Conservation (phyloP, 2,113 vertebrate species). For the Blennius ocellaris region DNA sequence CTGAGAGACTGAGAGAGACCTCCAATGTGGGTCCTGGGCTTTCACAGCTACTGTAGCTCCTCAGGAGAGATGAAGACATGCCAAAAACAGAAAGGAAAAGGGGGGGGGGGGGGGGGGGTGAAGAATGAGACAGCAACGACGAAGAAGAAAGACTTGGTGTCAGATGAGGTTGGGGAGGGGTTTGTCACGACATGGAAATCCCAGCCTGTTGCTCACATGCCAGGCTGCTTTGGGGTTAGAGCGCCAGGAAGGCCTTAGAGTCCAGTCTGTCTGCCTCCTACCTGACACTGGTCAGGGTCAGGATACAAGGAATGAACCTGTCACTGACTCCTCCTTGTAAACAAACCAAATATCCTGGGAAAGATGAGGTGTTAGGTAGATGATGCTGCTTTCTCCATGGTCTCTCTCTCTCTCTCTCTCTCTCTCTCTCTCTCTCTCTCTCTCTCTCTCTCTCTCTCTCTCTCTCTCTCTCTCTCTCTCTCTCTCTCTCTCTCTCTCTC, state of each 20-base stretch:
- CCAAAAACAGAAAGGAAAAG: conserved; percentile 40
- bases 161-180: conserved; percentile 35
- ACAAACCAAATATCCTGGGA: conserved; percentile 84
- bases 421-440: conserved; percentile 34
- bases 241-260: conserved; percentile 52
- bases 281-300: conserved; percentile 54
- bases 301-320: conserved; percentile 60
- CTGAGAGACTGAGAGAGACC: conserved; percentile 25
- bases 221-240: conserved; percentile 44
- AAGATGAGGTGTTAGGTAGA: conserved; percentile 75
- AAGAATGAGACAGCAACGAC: conserved; percentile 60
- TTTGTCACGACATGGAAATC: conserved; percentile 65
- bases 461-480: conserved; percentile 63
- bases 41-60: conserved; percentile 64
- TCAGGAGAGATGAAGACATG: conserved; percentile 55
- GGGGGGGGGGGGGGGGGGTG: conserved; percentile 17
- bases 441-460: conserved; percentile 73
- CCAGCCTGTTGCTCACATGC: conserved; percentile 51
- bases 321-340: conserved; percentile 76
- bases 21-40: conserved; percentile 47
- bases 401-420: conserved; percentile 34
- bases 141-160: conserved; percentile 51
- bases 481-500: conserved; percentile 25
- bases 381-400: conserved; percentile 69
- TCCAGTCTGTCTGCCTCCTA: conserved; percentile 60